Base-by-base conservation (phyloP, 2,797 vertebrate species). In the Knipowitschia caucasica region DNA sequence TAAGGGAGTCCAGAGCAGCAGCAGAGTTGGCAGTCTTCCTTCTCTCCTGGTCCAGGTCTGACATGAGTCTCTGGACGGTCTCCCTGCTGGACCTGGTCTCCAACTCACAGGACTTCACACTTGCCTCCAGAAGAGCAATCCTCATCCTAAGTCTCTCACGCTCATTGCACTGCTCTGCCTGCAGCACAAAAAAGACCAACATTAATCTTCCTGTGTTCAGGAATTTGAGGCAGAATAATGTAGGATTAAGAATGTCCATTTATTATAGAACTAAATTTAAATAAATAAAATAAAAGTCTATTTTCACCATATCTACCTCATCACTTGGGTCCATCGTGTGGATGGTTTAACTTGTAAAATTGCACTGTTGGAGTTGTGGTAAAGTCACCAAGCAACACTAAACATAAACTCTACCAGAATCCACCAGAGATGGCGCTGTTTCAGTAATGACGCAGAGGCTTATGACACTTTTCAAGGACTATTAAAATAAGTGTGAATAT, bases 61-160 rank as follows among this genome's bases (percentile, higher is more conserved):
- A 87, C 62, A 88, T 89, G 62, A 98, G 86, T 78, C 93, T 90
- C 84, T 88, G 71, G 55, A 94, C 89, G 0, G 91, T 96, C 79
- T 93, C 93, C 71, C 93, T 92, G 68, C 87, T 92, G 69, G 92
- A 91, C 85, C 91, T 94, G 64, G 92, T 91, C 54, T 97, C 94
- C 81, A 94, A 75, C 77, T 98, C 93, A 78, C 91, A 89, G 71
- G 89, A 83, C 51, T 58, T 85, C 25, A 91, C 35, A 36, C 83
- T 83, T 78, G 94, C 92, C 82, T 93, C 91, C 74, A 95, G 69
- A 68, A 86, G 77, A 39, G 60, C 52, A 12, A 92, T 64, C 31
- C 84, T 88, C 62, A 80, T 83, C 86, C 74, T 92, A 38, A 92
- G 54, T 24, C 65, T 53, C 35, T 82, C 44, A 38, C 82, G 90